phyloP scores from a whole-genome alignment of 2,888 invertebrate genomes.

The Eupithecia subumbrata region DNA sequence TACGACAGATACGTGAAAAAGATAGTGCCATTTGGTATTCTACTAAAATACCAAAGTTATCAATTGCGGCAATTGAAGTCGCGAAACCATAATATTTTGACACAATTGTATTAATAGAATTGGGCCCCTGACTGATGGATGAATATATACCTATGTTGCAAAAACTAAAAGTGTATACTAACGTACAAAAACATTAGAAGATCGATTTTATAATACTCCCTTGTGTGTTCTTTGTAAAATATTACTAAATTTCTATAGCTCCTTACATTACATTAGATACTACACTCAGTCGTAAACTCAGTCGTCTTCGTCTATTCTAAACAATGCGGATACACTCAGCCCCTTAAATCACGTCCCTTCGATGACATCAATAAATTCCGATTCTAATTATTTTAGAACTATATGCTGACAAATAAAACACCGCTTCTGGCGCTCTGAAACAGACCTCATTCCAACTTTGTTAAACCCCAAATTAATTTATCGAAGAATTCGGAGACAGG shows the following conservation, averaged over 20 bases:
- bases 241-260: not conserved
- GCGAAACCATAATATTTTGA: too few relatives aligned
- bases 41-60: too few relatives aligned
- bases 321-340: conserved; percentile 60
- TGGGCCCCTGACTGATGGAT: too few relatives aligned
- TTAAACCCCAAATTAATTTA: conserved; percentile 68
- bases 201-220: not conserved
- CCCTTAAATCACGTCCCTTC: conserved; percentile 67
- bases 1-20: too few relatives aligned
- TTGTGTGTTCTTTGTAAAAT: too few relatives aligned
- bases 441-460: conserved; percentile 68
- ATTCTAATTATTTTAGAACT: conserved; percentile 76
- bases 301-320: conserved; percentile 46
- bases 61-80: too few relatives aligned
- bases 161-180: not conserved
- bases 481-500: conserved; percentile 51
- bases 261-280: not conserved
- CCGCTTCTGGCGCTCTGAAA: conserved; percentile 64
- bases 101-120: too few relatives aligned
- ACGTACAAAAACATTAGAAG: not conserved
- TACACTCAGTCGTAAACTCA: not conserved
- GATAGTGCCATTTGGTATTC: too few relatives aligned
- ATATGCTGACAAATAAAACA: conserved; percentile 76
- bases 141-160: too few relatives aligned
- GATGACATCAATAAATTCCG: conserved; percentile 79